These are phyloP conservation scores for Shargacucullia verbasci DNA, from an alignment of 2,888 invertebrate genomes.

Conservation along the genomic window DNA sequence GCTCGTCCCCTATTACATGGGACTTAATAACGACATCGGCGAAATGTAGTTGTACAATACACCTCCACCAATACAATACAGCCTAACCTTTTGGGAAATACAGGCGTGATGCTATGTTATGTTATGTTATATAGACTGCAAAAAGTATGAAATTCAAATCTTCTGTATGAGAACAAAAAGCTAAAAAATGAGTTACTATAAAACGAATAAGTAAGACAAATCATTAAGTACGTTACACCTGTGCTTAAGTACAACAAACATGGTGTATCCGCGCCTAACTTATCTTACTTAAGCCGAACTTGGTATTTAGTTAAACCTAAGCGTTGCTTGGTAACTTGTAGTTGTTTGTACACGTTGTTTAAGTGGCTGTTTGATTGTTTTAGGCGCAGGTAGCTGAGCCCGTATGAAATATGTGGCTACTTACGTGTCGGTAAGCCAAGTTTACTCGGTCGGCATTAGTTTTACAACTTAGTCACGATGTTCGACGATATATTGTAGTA, in stretches of 20 bases:
- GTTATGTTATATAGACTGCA: too few species aligned
- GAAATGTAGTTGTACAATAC: too few species aligned
- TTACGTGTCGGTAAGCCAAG: slow-evolving; percentile 82
- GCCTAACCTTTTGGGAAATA: too few species aligned
- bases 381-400: slow-evolving; percentile 85
- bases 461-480: slow-evolving; percentile 78
- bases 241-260: slow-evolving; percentile 43
- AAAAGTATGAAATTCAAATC: too few species aligned
- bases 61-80: too few species aligned
- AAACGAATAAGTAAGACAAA: slow-evolving; percentile 4
- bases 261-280: slow-evolving; percentile 69
- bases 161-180: too few species aligned
- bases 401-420: slow-evolving; percentile 86
- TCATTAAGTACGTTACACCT: slow-evolving; percentile 31
- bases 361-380: slow-evolving; percentile 86
- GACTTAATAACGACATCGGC: too few species aligned
- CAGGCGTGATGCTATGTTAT: too few species aligned
- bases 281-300: slow-evolving; percentile 85
- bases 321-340: slow-evolving; percentile 69
- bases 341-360: slow-evolving; percentile 68
- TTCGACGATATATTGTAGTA: slow-evolving; percentile 49
- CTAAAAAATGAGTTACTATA: not conserved
- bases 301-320: slow-evolving; percentile 86
- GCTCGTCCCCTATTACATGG: too few species aligned
- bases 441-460: slow-evolving; percentile 79